A percentile compares a stretch with the other conserved stretches of the same genome.
Evolutionary conservation across 2,113 vertebrate species (phyloP).

Genomic region (Dromas ardeola): DNA sequence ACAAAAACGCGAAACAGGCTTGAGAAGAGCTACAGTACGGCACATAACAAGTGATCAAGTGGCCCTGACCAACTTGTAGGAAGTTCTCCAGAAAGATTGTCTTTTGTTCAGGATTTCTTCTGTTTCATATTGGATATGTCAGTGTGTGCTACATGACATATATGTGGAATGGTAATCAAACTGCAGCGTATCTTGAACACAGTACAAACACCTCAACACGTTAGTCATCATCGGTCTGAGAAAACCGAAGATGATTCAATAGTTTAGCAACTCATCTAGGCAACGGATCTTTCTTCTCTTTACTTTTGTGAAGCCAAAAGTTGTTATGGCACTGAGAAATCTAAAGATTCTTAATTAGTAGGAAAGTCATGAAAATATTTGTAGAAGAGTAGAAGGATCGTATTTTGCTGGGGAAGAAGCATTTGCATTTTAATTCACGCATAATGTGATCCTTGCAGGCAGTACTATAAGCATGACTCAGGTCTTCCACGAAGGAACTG

Average conservation of each 20-base stretch:
- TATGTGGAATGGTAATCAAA: neutral
- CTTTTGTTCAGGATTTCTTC: neutral
- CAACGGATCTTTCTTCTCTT: neutral
- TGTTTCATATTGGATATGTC: neutral
- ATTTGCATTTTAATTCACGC: neutral
- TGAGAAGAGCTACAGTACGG: neutral
- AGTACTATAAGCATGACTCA: rapidly evolving
- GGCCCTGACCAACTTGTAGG: neutral
- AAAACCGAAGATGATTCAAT: neutral
- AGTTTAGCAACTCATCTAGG: neutral
- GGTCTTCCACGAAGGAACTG: neutral
- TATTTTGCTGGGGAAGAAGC: neutral
- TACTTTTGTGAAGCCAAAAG: neutral
- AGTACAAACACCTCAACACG: neutral
- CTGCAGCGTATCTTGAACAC: neutral
- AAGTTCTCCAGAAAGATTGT: neutral
- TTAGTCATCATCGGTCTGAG: neutral
- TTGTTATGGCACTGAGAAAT: neutral
- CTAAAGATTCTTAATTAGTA: neutral
- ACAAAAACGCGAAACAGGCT: neutral
- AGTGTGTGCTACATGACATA: neutral
- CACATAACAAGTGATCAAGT: neutral
- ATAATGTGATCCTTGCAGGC: rapidly evolving
- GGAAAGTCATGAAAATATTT: neutral
- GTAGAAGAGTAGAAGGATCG: neutral